Evolutionary conservation across 1,140 invertebrate species (phyloP), one percentile per base, ranked within the genome.

Genomic region (Bactericera cockerelli): DNA sequence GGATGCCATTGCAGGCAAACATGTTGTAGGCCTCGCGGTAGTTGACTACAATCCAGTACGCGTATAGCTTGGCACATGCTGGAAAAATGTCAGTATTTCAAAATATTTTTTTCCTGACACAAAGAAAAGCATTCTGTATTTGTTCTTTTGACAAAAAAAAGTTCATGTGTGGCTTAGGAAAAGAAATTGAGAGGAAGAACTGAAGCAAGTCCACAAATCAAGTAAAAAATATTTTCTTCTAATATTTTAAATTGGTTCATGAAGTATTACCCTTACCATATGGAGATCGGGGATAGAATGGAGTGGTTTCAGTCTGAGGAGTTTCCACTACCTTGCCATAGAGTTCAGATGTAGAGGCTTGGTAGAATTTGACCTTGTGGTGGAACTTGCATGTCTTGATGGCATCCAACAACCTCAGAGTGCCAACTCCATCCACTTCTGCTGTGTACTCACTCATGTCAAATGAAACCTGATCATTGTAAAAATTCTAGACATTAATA

Each of bases 381-480:
- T 90, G 84, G 28, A 98, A 74, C 8, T 85, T 83, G 69, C 92
- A 96, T 0, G 91, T 95, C 65, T 93, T 76, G 57, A 99, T 90
- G 0, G 97, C 97, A 71, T 99, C 96, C 49, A 99, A 74, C 13
- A 99, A 73, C 63, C 96, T 76, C 4, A 99, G 76, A 0, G 94
- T 97, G 11, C 97, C 97, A n/a, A 99, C 79, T 3, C 87, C 97
- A 75, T 99, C 95, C 10, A 99, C 96, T 78, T 98, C 94, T 0
- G 95, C 94, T 2, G 97, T 99, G 67, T 99, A 99, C 75, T 99
- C 96, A 66, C 92, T 94, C 62, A 99, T 75, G 69, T 99, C 95
- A 71, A 99, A 99, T 0, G 88, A 91, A 26, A 90, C 83, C 86
- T 89, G 28, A n/a, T n/a, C n/a, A n/a, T n/a, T n/a, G n/a, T n/a